Evolutionary conservation across 2,113 vertebrate species (phyloP), one percentile per base, ranked within the genome.

Genomic region (Perccottus glenii): DNA sequence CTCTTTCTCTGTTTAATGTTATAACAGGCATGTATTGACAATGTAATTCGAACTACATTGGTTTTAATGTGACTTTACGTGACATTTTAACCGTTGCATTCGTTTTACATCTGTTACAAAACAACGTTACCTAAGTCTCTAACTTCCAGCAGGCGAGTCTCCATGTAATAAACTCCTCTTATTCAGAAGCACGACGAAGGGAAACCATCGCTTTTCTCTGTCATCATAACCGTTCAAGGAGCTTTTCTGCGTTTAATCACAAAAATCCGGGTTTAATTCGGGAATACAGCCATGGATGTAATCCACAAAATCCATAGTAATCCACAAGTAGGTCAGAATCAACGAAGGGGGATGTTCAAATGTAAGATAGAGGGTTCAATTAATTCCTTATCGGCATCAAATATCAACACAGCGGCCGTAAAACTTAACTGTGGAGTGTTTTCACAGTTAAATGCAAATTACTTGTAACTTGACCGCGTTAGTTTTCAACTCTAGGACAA

Each of bases 111-210:
- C 19, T 27, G 19, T 27, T 27, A 27, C n/a, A n/a, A n/a, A n/a
- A n/a, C n/a, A n/a, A n/a, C n/a, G n/a, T n/a, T n/a, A n/a, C n/a
- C n/a, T n/a, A n/a, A n/a, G n/a, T n/a, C n/a, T n/a, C n/a, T n/a
- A n/a, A n/a, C n/a, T 11, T 43, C 5, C 7, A 44, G 6, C 11
- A 16, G 89, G 82, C 88, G 80, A 90, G 93, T 92, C 91, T 90
- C 92, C 92, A 93, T 92, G 89, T 87, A 93, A 87, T 81, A 70
- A 92, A 89, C 91, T 93, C 93, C 91, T 89, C 90, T 85, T 75
- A 65, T 53, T 74, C 75, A 69, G 75, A 90, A 85, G 69, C 70
- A 67, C 63, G 67, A 58, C 66, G 78, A 78, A 75, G 73, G 81
- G 74, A 75, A 80, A 82, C 69, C 77, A 83, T 81, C 77, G 71